These are phyloP conservation scores for Macrosiphum euphorbiae DNA, from an alignment of 2,888 invertebrate species.

Conservation along the genomic window DNA sequence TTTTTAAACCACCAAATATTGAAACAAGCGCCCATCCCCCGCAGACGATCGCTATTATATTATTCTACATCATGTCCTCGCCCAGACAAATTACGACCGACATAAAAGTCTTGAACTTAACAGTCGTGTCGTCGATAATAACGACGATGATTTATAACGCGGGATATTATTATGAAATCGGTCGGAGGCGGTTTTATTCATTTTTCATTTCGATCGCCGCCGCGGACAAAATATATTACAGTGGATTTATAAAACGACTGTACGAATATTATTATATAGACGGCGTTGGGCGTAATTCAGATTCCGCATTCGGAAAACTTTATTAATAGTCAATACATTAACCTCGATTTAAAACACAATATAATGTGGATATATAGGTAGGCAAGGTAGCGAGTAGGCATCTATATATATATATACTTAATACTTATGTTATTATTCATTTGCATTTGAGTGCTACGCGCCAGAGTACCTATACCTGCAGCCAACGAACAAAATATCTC, in stretches of 20 bases:
- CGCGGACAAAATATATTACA: not conserved
- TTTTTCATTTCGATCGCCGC: not conserved
- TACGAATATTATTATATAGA: not conserved
- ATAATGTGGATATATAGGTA: not conserved
- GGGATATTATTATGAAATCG: not conserved
- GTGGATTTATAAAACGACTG: not conserved
- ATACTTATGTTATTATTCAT: not conserved
- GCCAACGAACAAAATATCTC: not conserved
- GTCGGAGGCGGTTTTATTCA: not conserved
- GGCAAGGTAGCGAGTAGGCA: not conserved
- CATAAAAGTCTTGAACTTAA: not conserved
- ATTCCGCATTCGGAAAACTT: not conserved
- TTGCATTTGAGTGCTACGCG: not conserved
- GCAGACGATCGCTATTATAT: not conserved
- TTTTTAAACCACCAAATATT: not conserved
- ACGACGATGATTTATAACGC: not conserved
- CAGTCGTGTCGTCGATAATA: not conserved
- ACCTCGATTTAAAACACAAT: not conserved
- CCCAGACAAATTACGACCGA: not conserved
- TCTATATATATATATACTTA: not conserved
- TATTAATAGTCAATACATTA: not conserved
- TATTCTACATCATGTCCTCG: not conserved
- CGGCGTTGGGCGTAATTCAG: slow-evolving; percentile 1
- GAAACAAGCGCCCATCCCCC: not conserved
- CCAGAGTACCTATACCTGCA: not conserved